A percentile compares a stretch with the other conserved stretches of the same genome.
phyloP scores from a whole-genome alignment of 2,797 vertebrate genomes.

The Gallinago nigripennis region DNA sequence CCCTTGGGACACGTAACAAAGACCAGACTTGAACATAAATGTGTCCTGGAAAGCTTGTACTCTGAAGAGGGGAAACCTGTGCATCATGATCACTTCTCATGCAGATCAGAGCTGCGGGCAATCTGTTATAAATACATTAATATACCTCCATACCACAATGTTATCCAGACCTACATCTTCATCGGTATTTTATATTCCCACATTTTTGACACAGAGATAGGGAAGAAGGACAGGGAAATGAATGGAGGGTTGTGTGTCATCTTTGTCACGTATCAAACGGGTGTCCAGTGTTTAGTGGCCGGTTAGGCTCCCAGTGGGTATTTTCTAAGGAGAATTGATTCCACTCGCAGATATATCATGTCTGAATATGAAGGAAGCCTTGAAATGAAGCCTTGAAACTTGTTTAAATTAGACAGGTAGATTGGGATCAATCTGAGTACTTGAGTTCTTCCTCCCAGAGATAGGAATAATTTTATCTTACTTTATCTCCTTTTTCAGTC shows the following conservation, averaged over 20 bases:
- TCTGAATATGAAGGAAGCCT: background rate
- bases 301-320: background rate
- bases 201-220: background rate
- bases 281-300: background rate
- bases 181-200: background rate
- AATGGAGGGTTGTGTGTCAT: background rate
- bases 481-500: slow-evolving; percentile 31
- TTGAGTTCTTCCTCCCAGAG: background rate
- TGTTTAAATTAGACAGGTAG: background rate
- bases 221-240: background rate
- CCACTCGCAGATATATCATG: background rate
- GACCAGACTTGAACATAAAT: slow-evolving; percentile 10
- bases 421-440: background rate
- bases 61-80: background rate
- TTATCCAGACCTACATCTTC: background rate
- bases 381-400: background rate
- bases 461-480: slow-evolving; percentile 26
- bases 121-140: background rate
- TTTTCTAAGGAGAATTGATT: background rate
- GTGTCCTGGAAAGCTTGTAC: background rate
- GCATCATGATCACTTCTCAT: background rate
- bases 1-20: background rate
- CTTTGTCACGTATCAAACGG: background rate
- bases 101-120: background rate
- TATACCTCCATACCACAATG: background rate